Conservation (phyloP, 2,113 vertebrate genomes). For the Cynocephalus volans region DNA sequence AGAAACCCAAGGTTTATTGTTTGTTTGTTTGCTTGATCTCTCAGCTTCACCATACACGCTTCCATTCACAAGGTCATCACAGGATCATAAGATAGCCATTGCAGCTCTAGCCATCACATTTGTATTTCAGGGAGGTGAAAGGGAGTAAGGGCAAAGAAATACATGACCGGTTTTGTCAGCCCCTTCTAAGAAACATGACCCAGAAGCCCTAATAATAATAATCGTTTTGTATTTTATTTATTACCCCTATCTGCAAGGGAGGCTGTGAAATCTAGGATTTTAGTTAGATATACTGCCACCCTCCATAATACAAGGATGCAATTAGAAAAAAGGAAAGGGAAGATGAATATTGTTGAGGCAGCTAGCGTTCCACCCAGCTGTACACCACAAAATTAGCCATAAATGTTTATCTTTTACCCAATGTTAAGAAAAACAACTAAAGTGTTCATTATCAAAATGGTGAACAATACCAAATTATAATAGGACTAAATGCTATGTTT, state of each 20-base stretch:
- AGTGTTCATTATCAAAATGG: neutral
- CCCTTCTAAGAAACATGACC: neutral
- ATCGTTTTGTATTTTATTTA: constrained; percentile 11
- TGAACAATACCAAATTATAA: neutral
- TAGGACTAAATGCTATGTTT: neutral
- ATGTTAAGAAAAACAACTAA: neutral
- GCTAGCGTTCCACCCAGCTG: neutral
- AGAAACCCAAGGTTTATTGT: neutral
- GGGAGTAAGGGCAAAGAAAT: neutral
- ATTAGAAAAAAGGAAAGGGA: neutral
- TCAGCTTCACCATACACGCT: neutral
- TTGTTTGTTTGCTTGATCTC: neutral
- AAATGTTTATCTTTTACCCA: neutral
- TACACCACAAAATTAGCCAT: neutral
- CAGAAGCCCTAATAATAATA: neutral
- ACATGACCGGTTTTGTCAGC: neutral
- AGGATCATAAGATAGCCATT: neutral
- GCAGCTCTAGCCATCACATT: neutral
- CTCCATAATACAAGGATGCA: neutral
- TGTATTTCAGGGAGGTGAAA: neutral
- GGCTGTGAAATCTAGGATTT: neutral
- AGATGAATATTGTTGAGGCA: neutral
- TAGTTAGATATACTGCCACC: neutral
- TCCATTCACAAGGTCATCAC: neutral
- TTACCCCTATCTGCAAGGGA: neutral